phyloP scores from a whole-genome alignment of 1,140 invertebrate genomes.

The Drosophila sproati region DNA sequence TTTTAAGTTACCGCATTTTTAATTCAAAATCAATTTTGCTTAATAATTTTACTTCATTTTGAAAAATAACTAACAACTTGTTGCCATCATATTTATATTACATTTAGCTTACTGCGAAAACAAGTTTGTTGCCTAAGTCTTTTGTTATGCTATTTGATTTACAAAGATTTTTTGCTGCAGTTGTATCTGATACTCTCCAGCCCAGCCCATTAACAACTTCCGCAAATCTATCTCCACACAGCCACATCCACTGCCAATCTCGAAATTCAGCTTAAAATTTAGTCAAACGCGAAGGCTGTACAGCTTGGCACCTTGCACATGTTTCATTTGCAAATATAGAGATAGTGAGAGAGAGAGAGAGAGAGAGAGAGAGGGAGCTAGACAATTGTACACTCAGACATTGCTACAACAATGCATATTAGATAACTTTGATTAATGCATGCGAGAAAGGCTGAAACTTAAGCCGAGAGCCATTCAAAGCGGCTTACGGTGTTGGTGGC shows the following conservation, averaged over 20 bases:
- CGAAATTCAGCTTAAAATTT: conserved; percentile 66
- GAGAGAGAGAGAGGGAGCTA: neutral
- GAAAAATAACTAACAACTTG: neutral
- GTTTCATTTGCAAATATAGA: conserved; percentile 54
- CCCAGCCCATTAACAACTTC: conserved; percentile 66
- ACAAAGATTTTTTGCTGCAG: conserved; percentile 37
- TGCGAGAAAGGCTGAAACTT: conserved; percentile 57
- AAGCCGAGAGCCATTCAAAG: conserved; percentile 31
- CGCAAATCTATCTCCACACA: conserved; percentile 55
- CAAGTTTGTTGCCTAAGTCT: conserved; percentile 68
- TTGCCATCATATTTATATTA: conserved; percentile 4
- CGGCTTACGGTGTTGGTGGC: conserved; percentile 26
- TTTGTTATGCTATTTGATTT: conserved; percentile 49
- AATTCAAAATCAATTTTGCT: neutral
- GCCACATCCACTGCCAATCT: conserved; percentile 47
- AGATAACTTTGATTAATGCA: conserved; percentile 76
- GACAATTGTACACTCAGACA: neutral
- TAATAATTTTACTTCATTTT: neutral
- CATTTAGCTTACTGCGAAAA: conserved; percentile 12
- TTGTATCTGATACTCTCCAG: conserved; percentile 34
- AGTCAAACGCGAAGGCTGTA: conserved; percentile 76
- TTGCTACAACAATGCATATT: conserved; percentile 45
- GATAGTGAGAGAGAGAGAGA: neutral
- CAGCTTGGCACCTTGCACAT: conserved; percentile 61
- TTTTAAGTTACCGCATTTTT: neutral